Evolutionary conservation across 2,888 invertebrate species (phyloP).

Genomic region (Glyphotaelius pellucidus): DNA sequence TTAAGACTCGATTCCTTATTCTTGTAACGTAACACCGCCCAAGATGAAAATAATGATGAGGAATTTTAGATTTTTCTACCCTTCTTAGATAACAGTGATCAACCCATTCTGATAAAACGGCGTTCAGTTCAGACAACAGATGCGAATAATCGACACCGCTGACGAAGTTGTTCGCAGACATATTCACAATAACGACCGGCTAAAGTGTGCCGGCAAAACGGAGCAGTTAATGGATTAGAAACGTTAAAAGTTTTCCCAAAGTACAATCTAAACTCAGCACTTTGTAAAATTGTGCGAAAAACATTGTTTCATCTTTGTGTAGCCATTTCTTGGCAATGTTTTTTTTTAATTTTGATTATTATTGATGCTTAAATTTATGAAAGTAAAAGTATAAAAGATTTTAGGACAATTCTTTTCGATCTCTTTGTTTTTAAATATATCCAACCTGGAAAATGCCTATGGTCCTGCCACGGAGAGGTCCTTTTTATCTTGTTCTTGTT

Average conservation of each 20-base stretch:
- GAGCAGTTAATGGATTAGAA: slow-evolving; percentile 11
- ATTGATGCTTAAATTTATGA: neutral
- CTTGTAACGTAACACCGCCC: too few species aligned
- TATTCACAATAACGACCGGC: neutral
- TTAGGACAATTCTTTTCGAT: neutral
- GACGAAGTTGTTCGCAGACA: neutral
- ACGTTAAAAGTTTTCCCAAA: neutral
- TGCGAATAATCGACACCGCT: neutral
- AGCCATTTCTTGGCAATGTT: neutral
- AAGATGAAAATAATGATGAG: neutral
- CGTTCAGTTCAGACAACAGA: neutral
- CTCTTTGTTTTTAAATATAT: neutral
- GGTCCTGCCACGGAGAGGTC: neutral
- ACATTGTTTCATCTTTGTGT: neutral
- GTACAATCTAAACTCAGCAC: neutral
- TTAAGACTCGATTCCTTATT: too few species aligned
- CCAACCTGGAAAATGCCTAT: neutral
- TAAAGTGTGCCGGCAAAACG: neutral
- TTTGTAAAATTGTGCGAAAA: neutral
- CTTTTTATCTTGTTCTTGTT: too few species aligned
- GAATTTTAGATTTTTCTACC: neutral
- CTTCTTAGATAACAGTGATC: neutral
- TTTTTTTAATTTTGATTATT: neutral
- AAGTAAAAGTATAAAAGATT: neutral
- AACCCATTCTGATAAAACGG: neutral